These are phyloP conservation scores for Meta bourneti DNA, from an alignment of 2,888 invertebrate species.

Conservation along the genomic window DNA sequence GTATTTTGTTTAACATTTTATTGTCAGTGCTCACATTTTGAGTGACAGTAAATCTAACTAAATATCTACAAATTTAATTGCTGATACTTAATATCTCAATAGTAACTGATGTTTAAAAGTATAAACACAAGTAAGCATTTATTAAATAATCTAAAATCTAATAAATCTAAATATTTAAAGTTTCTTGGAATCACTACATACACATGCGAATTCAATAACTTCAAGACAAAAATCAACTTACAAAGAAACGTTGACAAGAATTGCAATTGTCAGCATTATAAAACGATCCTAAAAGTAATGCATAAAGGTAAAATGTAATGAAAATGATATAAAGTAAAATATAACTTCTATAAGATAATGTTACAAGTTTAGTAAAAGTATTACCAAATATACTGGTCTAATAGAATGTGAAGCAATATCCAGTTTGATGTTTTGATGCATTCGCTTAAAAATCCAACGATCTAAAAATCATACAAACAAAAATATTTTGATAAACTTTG, in stretches of 20 bases:
- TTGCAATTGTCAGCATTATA: slow-evolving; percentile 78
- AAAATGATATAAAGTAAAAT: neutral
- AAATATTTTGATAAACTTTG: neutral
- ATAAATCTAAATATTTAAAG: neutral
- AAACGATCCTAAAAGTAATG: slow-evolving; percentile 81
- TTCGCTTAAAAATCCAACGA: slow-evolving; percentile 81
- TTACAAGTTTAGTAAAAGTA: neutral
- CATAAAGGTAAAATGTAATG: neutral
- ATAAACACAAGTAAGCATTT: neutral
- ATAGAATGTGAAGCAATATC: slow-evolving; percentile 80
- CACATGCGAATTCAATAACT: no score
- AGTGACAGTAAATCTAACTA: no score
- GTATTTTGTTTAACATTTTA: no score
- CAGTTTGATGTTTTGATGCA: slow-evolving; percentile 80
- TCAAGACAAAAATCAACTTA: slow-evolving; percentile 23
- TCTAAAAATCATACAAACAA: slow-evolving; percentile 79
- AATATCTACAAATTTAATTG: no score
- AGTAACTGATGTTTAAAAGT: no score
- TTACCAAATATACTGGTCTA: slow-evolving; percentile 82
- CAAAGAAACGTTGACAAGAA: slow-evolving; percentile 55
- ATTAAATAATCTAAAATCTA: neutral
- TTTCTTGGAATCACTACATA: neutral
- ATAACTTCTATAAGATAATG: neutral
- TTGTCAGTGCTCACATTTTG: no score
- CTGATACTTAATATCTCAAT: no score